A percentile compares a stretch with the other conserved stretches of the same genome.
Evolutionary conservation across 1,140 invertebrate genomes (phyloP).

Genomic region (Eriocheir sinensis): DNA sequence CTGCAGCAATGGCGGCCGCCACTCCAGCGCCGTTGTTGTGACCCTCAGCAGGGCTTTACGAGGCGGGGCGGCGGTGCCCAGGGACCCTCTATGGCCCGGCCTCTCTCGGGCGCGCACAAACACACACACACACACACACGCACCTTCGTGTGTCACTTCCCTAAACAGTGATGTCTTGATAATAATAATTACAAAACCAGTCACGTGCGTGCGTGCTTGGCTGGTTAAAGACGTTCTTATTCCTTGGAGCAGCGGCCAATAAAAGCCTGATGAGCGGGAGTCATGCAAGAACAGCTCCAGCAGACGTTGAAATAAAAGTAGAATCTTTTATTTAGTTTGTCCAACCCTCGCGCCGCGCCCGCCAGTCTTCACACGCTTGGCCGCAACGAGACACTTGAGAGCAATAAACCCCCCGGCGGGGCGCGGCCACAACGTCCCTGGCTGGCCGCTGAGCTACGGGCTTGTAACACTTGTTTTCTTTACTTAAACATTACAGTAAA

Average conservation of each 20-base stretch:
- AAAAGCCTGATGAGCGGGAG: neutral
- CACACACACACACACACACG: no score
- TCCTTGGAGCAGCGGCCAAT: neutral
- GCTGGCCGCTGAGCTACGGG: neutral
- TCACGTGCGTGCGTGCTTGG: neutral
- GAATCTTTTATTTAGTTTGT: neutral
- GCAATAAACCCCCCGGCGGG: slow-evolving; percentile 4
- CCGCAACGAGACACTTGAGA: slow-evolving; percentile 35
- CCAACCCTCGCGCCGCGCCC: neutral
- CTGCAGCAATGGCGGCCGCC: neutral
- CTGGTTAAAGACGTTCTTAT: slow-evolving; percentile 15
- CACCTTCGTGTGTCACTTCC: neutral
- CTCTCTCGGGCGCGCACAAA: no score
- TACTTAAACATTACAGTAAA: neutral
- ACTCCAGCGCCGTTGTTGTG: neutral
- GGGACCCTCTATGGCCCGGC: neutral
- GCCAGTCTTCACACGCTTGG: neutral
- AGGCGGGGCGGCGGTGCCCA: neutral
- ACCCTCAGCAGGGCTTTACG: neutral
- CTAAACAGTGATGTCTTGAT: neutral
- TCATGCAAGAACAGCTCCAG: neutral
- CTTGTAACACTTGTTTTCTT: neutral
- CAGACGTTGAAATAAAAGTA: neutral
- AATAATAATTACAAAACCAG: slow-evolving; percentile 2
- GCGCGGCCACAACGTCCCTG: neutral